These are phyloP conservation scores for Charadrius vociferus DNA, from an alignment of 2,113 vertebrate genomes.

Conservation along the genomic window DNA sequence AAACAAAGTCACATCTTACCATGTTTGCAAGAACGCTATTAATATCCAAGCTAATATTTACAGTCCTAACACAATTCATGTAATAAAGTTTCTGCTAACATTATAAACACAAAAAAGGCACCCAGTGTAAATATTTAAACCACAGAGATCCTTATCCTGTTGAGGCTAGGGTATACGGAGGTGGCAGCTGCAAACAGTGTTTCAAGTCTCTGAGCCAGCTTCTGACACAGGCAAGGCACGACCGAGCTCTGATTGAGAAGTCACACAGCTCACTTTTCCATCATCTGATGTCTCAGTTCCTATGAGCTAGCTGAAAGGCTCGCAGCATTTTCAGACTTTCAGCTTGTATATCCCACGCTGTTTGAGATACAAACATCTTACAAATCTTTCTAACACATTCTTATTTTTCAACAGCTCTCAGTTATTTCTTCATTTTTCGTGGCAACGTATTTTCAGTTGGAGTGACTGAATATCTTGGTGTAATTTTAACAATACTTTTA, in stretches of 20 bases:
- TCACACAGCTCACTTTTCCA: neutral
- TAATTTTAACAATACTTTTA: neutral
- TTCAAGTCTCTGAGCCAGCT: neutral
- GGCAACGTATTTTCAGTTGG: neutral
- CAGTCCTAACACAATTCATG: neutral
- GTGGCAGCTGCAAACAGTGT: neutral
- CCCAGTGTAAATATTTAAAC: conserved; percentile 44
- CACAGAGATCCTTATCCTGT: neutral
- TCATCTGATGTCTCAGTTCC: neutral
- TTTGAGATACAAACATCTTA: neutral
- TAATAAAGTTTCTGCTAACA: neutral
- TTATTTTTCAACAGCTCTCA: neutral
- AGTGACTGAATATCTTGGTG: neutral
- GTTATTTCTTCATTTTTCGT: neutral
- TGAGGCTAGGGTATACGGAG: neutral
- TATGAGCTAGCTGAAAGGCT: neutral
- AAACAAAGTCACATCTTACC: neutral
- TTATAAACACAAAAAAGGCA: neutral
- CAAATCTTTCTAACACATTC: neutral
- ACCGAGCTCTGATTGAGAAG: neutral
- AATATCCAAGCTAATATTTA: conserved; percentile 59
- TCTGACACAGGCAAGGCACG: neutral
- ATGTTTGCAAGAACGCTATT: conserved; percentile 12
- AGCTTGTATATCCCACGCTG: neutral
- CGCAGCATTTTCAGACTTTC: neutral